Percentiles rank a stretch among this genome's conserved stretches.
Evolutionary conservation across 1,140 invertebrate species (phyloP).

Genomic region (Oryctes rhinoceros): DNA sequence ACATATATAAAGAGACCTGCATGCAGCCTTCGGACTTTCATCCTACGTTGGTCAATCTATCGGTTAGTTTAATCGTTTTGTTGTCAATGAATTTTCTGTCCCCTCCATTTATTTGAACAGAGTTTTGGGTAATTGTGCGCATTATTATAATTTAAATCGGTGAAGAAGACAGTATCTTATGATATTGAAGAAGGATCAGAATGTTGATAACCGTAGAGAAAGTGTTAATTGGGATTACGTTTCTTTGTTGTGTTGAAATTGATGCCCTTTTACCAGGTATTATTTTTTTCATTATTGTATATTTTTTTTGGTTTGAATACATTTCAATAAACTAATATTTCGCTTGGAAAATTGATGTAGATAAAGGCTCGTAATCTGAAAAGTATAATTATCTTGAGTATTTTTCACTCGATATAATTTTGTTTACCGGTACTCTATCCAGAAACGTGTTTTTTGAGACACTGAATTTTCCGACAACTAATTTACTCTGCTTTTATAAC

Average conservation of each 20-base stretch:
- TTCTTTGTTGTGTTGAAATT: not conserved
- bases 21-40: not conserved
- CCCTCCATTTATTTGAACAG: not conserved
- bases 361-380: too few species aligned
- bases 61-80: not conserved
- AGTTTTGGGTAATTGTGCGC: too few species aligned
- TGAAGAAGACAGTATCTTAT: too few species aligned
- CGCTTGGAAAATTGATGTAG: too few species aligned
- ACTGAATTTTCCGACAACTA: not conserved
- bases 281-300: not conserved
- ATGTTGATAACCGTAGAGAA: constrained; percentile 7
- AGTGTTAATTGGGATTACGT: not conserved
- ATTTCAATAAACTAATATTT: too few species aligned
- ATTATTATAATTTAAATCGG: too few species aligned
- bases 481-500: not conserved
- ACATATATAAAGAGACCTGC: constrained; percentile 30
- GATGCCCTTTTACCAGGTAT: not conserved
- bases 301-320: too few species aligned
- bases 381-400: too few species aligned
- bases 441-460: too few species aligned
- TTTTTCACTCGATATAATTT: too few species aligned
- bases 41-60: not conserved
- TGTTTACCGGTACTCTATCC: too few species aligned
- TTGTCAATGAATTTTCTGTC: not conserved
- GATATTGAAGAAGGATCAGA: not conserved